phyloP scores from a whole-genome alignment of 2,113 vertebrate genomes.

The Chionodraco myersi region DNA sequence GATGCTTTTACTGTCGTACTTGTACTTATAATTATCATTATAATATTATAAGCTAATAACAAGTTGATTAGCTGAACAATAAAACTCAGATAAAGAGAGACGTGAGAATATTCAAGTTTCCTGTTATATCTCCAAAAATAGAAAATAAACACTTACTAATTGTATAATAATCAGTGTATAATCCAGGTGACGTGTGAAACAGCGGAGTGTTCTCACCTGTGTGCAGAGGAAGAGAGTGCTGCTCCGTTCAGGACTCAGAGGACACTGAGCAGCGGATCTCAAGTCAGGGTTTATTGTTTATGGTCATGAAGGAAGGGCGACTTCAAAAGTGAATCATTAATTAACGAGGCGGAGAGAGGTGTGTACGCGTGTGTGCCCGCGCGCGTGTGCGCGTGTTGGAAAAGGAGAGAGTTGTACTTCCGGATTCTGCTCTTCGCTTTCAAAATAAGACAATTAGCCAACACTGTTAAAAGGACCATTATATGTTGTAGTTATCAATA shows the following conservation, averaged over 20 bases:
- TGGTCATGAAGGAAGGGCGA: slow-evolving; percentile 30
- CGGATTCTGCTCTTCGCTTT: not conserved
- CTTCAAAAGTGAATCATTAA: slow-evolving; percentile 70
- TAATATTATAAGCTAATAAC: not conserved
- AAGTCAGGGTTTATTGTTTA: slow-evolving; percentile 16
- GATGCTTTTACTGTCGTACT: too few relatives aligned
- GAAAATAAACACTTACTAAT: not conserved
- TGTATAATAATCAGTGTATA: too few relatives aligned
- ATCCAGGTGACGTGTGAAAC: not conserved
- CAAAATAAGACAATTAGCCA: slow-evolving; percentile 39
- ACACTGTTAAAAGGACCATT: not conserved
- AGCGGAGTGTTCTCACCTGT: slow-evolving; percentile 54
- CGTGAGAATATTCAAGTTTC: not conserved
- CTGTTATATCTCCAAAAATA: not conserved
- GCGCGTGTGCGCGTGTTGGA: not conserved
- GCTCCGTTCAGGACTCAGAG: slow-evolving; percentile 2
- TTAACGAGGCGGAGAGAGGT: slow-evolving; percentile 51
- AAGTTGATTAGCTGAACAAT: not conserved
- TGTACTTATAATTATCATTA: not conserved
- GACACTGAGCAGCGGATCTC: slow-evolving; percentile 18
- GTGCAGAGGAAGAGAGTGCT: slow-evolving; percentile 9
- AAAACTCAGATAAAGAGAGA: not conserved
- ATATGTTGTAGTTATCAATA: too few relatives aligned
- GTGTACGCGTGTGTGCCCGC: not conserved
- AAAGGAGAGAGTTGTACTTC: not conserved